Conservation (phyloP, 2,888 invertebrate species). For the Electrophaes corylata region DNA sequence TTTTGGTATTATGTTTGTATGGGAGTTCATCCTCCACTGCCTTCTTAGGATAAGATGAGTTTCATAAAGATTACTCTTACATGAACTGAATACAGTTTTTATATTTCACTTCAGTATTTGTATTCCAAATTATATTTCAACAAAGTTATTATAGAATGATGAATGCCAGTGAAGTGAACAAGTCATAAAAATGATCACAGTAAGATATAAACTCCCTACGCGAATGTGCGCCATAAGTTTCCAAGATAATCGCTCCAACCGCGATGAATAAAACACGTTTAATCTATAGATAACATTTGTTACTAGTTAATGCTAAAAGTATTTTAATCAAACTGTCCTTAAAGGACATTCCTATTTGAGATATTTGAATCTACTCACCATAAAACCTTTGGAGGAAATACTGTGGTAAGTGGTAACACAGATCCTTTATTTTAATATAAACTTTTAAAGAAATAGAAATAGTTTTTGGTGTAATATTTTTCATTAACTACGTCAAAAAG, state of each 20-base stretch:
- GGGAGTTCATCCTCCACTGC: no score
- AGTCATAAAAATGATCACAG: constrained; percentile 69
- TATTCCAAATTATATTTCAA: not conserved
- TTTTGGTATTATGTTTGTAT: no score
- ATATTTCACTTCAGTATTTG: not conserved
- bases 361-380: constrained; percentile 42
- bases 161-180: constrained; percentile 21
- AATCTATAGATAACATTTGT: constrained; percentile 38
- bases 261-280: constrained; percentile 37
- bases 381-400: constrained; percentile 41
- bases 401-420: constrained; percentile 27
- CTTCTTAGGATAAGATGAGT: no score
- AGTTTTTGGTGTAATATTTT: constrained; percentile 42
- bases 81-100: constrained; percentile 3
- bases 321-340: constrained; percentile 36
- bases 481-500: constrained; percentile 49
- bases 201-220: constrained; percentile 79
- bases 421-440: constrained; percentile 20
- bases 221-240: constrained; percentile 79
- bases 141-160: constrained; percentile 3
- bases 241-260: constrained; percentile 51
- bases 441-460: constrained; percentile 28
- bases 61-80: constrained; percentile 9
- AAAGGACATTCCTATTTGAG: constrained; percentile 36
- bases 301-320: constrained; percentile 35